Conservation (phyloP, 2,113 vertebrate species). For the Paramormyrops kingsleyae region DNA sequence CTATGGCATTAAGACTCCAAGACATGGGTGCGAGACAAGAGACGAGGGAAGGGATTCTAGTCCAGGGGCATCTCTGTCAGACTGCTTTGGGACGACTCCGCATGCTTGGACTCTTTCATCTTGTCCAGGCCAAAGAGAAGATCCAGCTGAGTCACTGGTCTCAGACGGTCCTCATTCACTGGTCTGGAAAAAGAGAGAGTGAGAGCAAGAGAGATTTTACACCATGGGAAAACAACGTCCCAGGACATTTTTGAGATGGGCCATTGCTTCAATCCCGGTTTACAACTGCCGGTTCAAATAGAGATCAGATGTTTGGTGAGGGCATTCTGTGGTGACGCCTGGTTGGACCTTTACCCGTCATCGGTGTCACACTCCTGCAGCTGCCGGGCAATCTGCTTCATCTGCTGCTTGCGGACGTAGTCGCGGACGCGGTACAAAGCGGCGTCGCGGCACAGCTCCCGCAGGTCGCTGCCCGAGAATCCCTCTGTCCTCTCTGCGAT, state of each 20-base stretch:
- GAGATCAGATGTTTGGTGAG: background rate
- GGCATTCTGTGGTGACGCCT: background rate
- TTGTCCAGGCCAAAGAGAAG: slow-evolving; percentile 68
- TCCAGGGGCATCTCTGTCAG: slow-evolving; percentile 53
- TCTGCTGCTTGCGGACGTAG: slow-evolving; percentile 68
- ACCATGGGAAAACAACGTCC: background rate
- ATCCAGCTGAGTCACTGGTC: slow-evolving; percentile 67
- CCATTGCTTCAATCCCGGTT: background rate
- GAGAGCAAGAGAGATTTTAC: background rate
- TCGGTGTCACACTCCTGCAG: slow-evolving; percentile 50
- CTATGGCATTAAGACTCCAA: background rate
- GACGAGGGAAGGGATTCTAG: slow-evolving; percentile 34
- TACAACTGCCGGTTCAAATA: background rate
- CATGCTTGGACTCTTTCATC: slow-evolving; percentile 65
- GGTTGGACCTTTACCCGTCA: slow-evolving; percentile 42
- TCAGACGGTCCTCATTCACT: slow-evolving; percentile 48
- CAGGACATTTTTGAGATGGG: background rate
- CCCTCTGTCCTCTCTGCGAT: slow-evolving; percentile 59
- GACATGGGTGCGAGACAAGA: background rate
- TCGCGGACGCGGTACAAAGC: slow-evolving; percentile 66
- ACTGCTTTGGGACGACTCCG: slow-evolving; percentile 32
- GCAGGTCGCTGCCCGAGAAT: slow-evolving; percentile 67
- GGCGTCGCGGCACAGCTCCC: slow-evolving; percentile 65
- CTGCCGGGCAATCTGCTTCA: slow-evolving; percentile 63
- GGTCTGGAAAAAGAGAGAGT: slow-evolving; percentile 36